Evolutionary conservation across 2,797 vertebrate species (phyloP), one percentile per base, ranked within the genome.

Genomic region (Myotis daubentonii): DNA sequence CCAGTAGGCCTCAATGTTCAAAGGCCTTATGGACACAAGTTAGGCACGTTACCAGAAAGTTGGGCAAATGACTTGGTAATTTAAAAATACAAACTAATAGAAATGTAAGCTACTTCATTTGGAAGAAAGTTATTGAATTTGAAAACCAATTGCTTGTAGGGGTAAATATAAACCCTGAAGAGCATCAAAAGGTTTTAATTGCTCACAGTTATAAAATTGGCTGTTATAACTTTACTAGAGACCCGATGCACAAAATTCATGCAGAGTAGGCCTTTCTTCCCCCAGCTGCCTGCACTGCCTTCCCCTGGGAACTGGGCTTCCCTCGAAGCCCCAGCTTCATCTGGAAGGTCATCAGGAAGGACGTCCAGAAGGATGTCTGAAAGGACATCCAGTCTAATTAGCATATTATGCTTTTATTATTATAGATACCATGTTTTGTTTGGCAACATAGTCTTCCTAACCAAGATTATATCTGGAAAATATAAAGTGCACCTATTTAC

Each of bases 61-160:
- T 93, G 51, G 9, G 11, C 38, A 87, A 96, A 90, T 93, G 70
- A 70, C 22, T 44, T 90, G 17, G 47, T 60, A 12, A 65, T 66
- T 79, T 81, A 44, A 87, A 87, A 87, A 96, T 10, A 66, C n/a
- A 90, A 62, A 53, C 22, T 71, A 91, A 93, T 11, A 57, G 15
- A 41, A 28, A 76, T 84, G 2, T 36, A 78, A 94, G 22, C 60
- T 84, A 93, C 4, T 19, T 87, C 80, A 74, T 72, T 62, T 88
- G 53, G 16, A 72, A 78, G 13, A 82, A 83, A 81, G 41, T 60
- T 91, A 93, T 2, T 92, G 20, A 95, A 89, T 92, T 85, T 92
- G 12, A 92, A 95, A 95, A 81, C 8, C 33, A 91, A 28, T 30
- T 88, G 16, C 9, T 81, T 91, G 0, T 49, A 55, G 33, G 44